Evolutionary conservation across 2,888 invertebrate genomes (phyloP).

Genomic region (Phyllotreta striolata): DNA sequence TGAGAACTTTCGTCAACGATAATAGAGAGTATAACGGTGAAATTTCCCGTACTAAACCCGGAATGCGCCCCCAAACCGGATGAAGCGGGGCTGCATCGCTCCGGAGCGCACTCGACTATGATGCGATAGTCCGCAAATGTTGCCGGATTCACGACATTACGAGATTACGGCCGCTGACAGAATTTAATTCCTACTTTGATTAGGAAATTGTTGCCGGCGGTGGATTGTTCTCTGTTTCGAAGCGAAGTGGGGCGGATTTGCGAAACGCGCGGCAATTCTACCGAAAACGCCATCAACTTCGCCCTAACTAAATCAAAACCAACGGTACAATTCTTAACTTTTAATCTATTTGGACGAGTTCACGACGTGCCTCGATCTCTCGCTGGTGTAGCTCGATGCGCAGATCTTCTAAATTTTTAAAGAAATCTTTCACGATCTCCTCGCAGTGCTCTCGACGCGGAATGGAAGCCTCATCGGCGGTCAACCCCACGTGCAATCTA

Average conservation of each 20-base stretch:
- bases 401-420: conserved; percentile 5
- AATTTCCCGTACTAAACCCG: conserved; percentile 5
- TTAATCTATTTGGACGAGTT: too few species aligned
- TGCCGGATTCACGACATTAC: conserved; percentile 34
- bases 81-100: conserved; percentile 42
- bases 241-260: too few species aligned
- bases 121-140: conserved; percentile 46
- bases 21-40: too few species aligned
- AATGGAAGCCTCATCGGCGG: conserved; percentile 15
- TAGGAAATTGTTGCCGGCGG: not conserved
- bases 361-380: too few species aligned
- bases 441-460: conserved; percentile 11
- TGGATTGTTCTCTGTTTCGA: too few species aligned
- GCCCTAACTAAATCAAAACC: too few species aligned
- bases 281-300: too few species aligned
- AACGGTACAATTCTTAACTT: too few species aligned
- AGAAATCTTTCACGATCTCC: conserved; percentile 6
- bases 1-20: too few species aligned
- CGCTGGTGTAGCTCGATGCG: too few species aligned
- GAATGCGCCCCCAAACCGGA: conserved; percentile 11
- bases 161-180: conserved; percentile 32
- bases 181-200: conserved; percentile 27
- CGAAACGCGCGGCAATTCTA: too few species aligned
- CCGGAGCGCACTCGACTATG: conserved; percentile 53
- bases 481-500: conserved; percentile 13